phyloP scores from a whole-genome alignment of 2,888 invertebrate genomes.

The Seira sanloemensis region DNA sequence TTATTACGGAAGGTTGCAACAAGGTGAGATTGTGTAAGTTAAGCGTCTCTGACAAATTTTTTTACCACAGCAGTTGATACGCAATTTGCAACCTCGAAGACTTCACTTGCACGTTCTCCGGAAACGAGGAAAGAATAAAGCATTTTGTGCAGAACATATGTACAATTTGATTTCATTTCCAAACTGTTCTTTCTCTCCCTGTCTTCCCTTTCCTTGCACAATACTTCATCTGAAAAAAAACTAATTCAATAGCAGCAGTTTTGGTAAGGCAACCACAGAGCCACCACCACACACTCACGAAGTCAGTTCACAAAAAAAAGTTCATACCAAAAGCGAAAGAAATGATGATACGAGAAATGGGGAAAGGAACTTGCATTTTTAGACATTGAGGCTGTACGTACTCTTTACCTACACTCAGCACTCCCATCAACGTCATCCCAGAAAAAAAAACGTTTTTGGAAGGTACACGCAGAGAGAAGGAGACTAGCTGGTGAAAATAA shows the following conservation, averaged over 20 bases:
- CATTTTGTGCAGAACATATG: neutral
- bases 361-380: neutral
- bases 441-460: conserved; percentile 11
- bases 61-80: neutral
- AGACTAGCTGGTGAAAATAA: conserved; percentile 25
- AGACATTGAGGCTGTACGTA: neutral
- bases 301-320: neutral
- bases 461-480: neutral
- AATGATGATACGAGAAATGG: too few relatives aligned
- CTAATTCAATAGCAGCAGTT: conserved; percentile 10
- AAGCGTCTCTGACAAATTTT: too few relatives aligned
- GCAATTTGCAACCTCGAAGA: neutral
- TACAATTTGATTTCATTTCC: conserved; percentile 5
- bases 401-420: neutral
- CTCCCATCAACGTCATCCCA: neutral
- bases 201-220: neutral
- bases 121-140: neutral
- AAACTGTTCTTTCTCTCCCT: neutral
- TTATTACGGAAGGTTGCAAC: too few relatives aligned
- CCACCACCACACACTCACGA: neutral
- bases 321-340: neutral
- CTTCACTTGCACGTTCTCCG: neutral
- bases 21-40: neutral
- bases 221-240: conserved; percentile 3
- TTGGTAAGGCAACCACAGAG: neutral